These are phyloP conservation scores for Anodontia alba DNA, from an alignment of 2,888 invertebrate genomes.

Conservation along the genomic window DNA sequence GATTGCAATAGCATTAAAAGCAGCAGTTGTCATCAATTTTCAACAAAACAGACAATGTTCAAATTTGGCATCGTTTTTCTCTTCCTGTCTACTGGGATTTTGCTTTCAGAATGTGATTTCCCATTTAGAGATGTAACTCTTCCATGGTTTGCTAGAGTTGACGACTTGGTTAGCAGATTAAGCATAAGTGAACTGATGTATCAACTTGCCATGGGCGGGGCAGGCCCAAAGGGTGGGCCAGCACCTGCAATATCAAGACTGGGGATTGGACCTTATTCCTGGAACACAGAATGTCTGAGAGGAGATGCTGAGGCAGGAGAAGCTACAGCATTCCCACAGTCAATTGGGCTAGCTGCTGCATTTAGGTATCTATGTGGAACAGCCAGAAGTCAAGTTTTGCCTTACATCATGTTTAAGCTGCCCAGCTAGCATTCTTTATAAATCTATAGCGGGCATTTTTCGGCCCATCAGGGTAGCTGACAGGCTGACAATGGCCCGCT, in stretches of 20 bases:
- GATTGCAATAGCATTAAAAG: background rate
- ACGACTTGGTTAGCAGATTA: slow-evolving; percentile 79
- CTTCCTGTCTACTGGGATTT: background rate
- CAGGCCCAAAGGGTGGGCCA: slow-evolving; percentile 69
- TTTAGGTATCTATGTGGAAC: too few species aligned
- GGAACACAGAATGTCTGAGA: slow-evolving; percentile 81
- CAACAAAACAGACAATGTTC: background rate
- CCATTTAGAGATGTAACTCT: slow-evolving; percentile 79
- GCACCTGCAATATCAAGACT: slow-evolving; percentile 79
- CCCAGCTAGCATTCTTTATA: too few species aligned
- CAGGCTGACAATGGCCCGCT: too few species aligned
- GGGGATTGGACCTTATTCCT: slow-evolving; percentile 76
- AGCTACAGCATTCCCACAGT: slow-evolving; percentile 82
- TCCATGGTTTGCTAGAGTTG: slow-evolving; percentile 76
- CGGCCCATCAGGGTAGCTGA: too few species aligned
- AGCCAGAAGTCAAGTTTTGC: too few species aligned
- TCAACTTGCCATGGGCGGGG: slow-evolving; percentile 74
- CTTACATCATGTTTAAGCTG: too few species aligned
- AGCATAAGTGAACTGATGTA: slow-evolving; percentile 77
- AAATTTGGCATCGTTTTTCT: background rate
- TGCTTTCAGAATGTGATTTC: slow-evolving; percentile 40
- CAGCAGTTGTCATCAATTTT: background rate
- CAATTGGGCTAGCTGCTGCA: slow-evolving; percentile 80
- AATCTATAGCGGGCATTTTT: too few species aligned
- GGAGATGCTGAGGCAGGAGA: slow-evolving; percentile 78